Conservation (phyloP, 2,113 vertebrate species). For the cat (Felis catus) region DNA sequence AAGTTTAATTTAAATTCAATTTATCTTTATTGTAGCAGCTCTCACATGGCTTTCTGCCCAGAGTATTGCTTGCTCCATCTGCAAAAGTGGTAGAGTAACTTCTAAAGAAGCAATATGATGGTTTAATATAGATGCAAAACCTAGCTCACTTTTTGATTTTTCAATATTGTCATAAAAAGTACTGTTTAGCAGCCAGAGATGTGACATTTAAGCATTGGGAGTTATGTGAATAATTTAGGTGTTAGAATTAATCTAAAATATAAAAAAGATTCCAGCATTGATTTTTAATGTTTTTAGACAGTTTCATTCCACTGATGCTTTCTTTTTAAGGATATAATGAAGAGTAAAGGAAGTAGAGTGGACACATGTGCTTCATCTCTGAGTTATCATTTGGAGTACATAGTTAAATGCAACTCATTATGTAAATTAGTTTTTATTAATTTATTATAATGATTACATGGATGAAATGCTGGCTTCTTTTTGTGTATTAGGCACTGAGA, state of each 20-base stretch:
- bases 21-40: conserved; percentile 67
- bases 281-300: background rate
- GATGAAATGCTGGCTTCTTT: background rate
- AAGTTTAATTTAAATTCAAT: conserved; percentile 72
- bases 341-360: background rate
- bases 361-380: background rate
- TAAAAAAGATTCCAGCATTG: background rate
- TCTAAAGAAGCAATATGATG: conserved; percentile 50
- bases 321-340: background rate
- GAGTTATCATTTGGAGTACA: background rate
- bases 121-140: conserved; percentile 12
- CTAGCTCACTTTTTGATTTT: background rate
- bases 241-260: conserved; percentile 11
- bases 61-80: conserved; percentile 65
- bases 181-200: background rate
- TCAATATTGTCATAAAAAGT: background rate
- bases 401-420: background rate
- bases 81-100: conserved; percentile 36
- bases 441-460: background rate
- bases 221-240: background rate
- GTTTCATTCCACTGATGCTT: background rate
- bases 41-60: conserved; percentile 72
- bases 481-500: background rate
- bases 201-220: background rate
- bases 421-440: background rate